Evolutionary conservation across 2,888 invertebrate species (phyloP).

Genomic region (Cantharis lateralis): DNA sequence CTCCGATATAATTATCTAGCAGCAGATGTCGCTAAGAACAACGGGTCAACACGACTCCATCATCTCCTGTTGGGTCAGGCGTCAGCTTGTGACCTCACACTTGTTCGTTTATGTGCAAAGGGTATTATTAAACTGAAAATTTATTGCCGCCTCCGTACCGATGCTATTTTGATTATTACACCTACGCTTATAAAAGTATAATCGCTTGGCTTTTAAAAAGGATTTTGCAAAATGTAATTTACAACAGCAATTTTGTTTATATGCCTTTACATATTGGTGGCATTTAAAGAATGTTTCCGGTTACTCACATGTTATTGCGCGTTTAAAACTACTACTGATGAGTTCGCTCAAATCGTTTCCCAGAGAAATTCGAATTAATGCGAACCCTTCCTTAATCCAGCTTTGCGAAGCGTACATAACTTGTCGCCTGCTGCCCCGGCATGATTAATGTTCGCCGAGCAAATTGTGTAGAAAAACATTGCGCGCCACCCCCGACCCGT

Average conservation of each 20-base stretch:
- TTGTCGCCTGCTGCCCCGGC: slow-evolving; percentile 34
- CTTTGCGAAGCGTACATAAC: slow-evolving; percentile 33
- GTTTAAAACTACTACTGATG: slow-evolving; percentile 14
- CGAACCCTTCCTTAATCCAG: slow-evolving; percentile 34
- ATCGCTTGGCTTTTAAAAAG: slow-evolving; percentile 38
- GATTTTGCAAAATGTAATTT: slow-evolving; percentile 41
- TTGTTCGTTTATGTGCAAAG: slow-evolving; percentile 51
- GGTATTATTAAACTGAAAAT: slow-evolving; percentile 56
- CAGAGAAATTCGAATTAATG: slow-evolving; percentile 32
- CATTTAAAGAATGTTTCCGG: slow-evolving; percentile 18
- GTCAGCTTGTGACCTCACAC: slow-evolving; percentile 56
- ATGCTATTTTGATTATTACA: slow-evolving; percentile 38
- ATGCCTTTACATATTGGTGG: slow-evolving; percentile 19
- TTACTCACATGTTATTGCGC: slow-evolving; percentile 5
- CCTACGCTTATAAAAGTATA: slow-evolving; percentile 26
- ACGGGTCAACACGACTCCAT: slow-evolving; percentile 52
- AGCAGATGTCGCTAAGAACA: slow-evolving; percentile 48
- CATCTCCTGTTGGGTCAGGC: slow-evolving; percentile 44
- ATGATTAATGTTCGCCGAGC: slow-evolving; percentile 59
- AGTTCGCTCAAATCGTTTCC: slow-evolving; percentile 28
- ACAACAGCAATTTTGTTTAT: slow-evolving; percentile 43
- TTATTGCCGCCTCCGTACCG: slow-evolving; percentile 46
- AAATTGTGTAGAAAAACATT: slow-evolving; percentile 61
- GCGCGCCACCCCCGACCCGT: slow-evolving; percentile 42
- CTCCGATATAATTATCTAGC: slow-evolving; percentile 50